phyloP scores from a whole-genome alignment of 1,140 invertebrate genomes.

The Drosophila insularis region DNA sequence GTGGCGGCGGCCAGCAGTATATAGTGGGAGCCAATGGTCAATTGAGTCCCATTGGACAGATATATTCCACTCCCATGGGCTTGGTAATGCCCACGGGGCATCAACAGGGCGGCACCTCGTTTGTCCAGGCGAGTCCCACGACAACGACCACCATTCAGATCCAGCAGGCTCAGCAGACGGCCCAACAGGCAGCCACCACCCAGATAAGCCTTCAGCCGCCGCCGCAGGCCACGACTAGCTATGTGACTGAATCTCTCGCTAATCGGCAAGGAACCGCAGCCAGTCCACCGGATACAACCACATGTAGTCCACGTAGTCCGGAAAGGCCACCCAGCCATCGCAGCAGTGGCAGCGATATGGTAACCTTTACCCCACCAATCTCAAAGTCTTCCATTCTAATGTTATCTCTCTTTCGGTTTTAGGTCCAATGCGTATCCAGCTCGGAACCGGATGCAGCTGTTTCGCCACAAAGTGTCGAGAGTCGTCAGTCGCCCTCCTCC shows the following conservation, averaged over 20 bases:
- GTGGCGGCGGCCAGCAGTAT: constrained; percentile 88
- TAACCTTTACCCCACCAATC: background rate
- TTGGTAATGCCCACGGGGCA: constrained; percentile 86
- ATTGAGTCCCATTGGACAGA: constrained; percentile 87
- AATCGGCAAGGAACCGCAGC: constrained; percentile 81
- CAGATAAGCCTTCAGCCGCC: constrained; percentile 54
- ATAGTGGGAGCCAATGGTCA: constrained; percentile 87
- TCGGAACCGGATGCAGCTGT: constrained; percentile 88
- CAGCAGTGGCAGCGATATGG: constrained; percentile 82
- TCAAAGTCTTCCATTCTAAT: background rate
- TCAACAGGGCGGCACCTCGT: constrained; percentile 83
- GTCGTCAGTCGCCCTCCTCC: constrained; percentile 75
- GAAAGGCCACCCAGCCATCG: constrained; percentile 77
- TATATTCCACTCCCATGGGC: constrained; percentile 90
- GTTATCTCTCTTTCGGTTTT: constrained; percentile 61
- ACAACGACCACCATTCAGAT: constrained; percentile 83
- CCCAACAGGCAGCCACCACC: constrained; percentile 29
- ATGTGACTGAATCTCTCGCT: constrained; percentile 52
- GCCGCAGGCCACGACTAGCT: constrained; percentile 67
- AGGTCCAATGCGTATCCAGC: constrained; percentile 93
- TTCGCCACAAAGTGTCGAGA: constrained; percentile 73
- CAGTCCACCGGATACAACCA: constrained; percentile 90
- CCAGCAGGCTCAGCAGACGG: constrained; percentile 78
- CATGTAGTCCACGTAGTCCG: constrained; percentile 86
- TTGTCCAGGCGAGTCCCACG: constrained; percentile 85